Base-by-base conservation (phyloP, 2,113 vertebrate species). In the Cebidichthys violaceus region DNA sequence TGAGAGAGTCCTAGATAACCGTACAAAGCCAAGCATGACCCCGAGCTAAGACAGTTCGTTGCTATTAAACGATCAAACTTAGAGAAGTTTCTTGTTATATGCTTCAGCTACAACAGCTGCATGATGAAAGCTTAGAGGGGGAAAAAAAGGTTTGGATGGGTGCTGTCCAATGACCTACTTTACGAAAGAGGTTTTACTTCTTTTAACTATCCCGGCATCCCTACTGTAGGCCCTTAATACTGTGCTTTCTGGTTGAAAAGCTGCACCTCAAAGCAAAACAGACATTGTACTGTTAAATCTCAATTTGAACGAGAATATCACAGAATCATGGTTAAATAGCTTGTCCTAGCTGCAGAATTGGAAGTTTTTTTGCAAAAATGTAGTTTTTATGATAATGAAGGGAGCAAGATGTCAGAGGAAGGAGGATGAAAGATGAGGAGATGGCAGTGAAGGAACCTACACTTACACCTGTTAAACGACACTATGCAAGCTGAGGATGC, bases 111-210 rank as follows among this genome's bases (percentile, higher is more conserved):
- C 11, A 52, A 69, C 71, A 55, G 61, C 83, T 83, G 57, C 52
- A 83, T 54, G 83, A 81, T 39, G 75, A 76, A 71, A 87, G 88
- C 80, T 81, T 70, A 79, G 75, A 33, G 7, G 39, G 31, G 2
- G 1, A 9, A 29, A 69, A 78, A 62, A 39, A 39, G 80, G 68
- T 90, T 85, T 88, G 45, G 83, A 76, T 80, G 81, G 83, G 59
- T 89, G 82, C 78, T 87, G 79, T 83, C 75, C 85, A 81, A 57
- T 94, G 93, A 94, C 93, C 94, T 92, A 95, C 92, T 93, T 94
- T 90, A 64, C 43, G 33, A 78, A 69, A 85, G 72, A 90, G 90
- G 84, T 88, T 91, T 92, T 92, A 81, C 43, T 85, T 79, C 75
- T 87, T 88, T 82, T 41, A 79, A 82, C 86, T 64, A 70, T 41